Evolutionary conservation across 2,797 vertebrate genomes (phyloP).

Genomic region (Darevskia nairensis): DNA sequence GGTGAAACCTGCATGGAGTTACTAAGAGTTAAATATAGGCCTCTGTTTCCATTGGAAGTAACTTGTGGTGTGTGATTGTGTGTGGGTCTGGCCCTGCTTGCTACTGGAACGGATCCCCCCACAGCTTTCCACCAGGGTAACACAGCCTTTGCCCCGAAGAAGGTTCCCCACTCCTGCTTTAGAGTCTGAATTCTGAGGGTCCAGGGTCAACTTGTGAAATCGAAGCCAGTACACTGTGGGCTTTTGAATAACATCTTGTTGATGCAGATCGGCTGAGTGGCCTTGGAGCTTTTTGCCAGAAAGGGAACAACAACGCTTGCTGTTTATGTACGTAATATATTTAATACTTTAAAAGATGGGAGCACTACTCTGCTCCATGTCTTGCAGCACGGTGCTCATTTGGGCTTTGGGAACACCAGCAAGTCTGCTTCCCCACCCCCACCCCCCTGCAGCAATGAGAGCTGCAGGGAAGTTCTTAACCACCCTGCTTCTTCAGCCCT

Average conservation of each 20-base stretch:
- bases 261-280: constrained; percentile 34
- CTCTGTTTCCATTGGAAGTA: too few species aligned
- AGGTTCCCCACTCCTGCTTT: not conserved
- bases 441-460: not conserved
- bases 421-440: not conserved
- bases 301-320: constrained; percentile 32
- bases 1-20: too few species aligned
- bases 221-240: constrained; percentile 11
- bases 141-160: not conserved
- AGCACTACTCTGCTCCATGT: not conserved
- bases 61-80: not conserved
- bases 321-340: constrained; percentile 36
- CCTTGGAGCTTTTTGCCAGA: constrained; percentile 40
- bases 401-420: constrained; percentile 33
- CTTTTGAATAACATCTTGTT: constrained; percentile 40
- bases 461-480: not conserved
- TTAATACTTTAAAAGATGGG: constrained; percentile 24
- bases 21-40: too few species aligned
- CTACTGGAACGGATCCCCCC: not conserved
- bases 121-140: not conserved
- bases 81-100: too few species aligned
- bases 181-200: not conserved
- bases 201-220: not conserved
- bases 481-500: not conserved
- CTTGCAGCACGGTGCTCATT: constrained; percentile 19